Conservation (phyloP, 2,888 invertebrate species). For the Crossocerus cetratus region DNA sequence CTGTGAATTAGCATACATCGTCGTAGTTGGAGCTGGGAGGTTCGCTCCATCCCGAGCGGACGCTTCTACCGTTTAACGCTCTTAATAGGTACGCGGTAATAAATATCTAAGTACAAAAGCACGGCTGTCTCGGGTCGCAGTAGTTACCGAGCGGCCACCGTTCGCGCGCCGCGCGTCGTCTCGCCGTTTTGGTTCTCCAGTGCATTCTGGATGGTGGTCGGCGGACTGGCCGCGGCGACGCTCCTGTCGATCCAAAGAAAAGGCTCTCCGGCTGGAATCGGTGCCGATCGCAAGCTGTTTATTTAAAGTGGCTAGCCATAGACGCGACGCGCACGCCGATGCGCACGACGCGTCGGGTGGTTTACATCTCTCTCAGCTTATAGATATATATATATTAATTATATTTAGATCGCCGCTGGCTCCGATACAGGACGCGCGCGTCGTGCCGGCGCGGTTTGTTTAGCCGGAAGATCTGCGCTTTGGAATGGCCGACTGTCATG, state of each 20-base stretch:
- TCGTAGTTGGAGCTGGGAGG: conserved; percentile 35
- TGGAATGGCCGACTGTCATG: conserved; percentile 74
- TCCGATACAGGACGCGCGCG: background rate
- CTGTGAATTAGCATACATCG: conserved; percentile 51
- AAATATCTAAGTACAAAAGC: conserved; percentile 74
- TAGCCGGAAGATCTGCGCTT: conserved; percentile 70
- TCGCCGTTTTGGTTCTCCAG: too few species aligned
- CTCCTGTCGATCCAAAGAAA: too few species aligned
- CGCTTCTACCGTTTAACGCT: conserved; percentile 27
- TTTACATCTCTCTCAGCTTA: conserved; percentile 52
- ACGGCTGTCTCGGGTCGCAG: conserved; percentile 33
- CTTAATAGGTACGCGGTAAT: conserved; percentile 55
- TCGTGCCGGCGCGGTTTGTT: conserved; percentile 65
- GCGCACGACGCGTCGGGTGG: conserved; percentile 27
- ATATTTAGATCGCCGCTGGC: conserved; percentile 66
- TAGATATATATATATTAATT: conserved; percentile 51
- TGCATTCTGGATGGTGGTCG: too few species aligned
- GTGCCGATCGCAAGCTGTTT: background rate
- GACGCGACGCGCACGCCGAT: conserved; percentile 4
- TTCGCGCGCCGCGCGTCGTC: background rate
- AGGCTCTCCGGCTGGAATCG: too few species aligned
- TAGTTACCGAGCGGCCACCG: background rate
- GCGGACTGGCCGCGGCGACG: too few species aligned
- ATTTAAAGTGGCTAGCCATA: background rate
- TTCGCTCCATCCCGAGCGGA: conserved; percentile 9